Percentiles rank a stretch among this genome's conserved stretches.
Evolutionary conservation across 2,888 invertebrate species (phyloP).

Genomic region (Drosophila subquinaria): DNA sequence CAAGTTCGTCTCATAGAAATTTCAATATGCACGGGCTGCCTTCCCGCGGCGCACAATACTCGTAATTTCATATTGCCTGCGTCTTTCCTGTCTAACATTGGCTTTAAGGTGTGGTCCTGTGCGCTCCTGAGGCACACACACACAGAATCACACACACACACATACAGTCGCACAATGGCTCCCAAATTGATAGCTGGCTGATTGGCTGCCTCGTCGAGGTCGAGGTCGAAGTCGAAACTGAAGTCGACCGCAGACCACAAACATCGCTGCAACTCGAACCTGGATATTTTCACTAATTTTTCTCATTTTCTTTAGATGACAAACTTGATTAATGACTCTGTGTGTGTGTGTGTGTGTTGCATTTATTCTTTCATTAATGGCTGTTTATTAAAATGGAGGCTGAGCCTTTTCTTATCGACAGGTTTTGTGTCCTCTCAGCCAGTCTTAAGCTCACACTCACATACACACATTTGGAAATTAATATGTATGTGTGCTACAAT

Average conservation of each 20-base stretch:
- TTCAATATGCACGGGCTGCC: constrained; percentile 46
- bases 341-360: constrained; percentile 11
- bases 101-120: constrained; percentile 70
- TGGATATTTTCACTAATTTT: constrained; percentile 30
- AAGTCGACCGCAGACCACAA: constrained; percentile 58
- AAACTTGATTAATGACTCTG: constrained; percentile 64
- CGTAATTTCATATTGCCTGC: constrained; percentile 49
- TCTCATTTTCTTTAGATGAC: constrained; percentile 55
- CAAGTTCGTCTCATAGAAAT: constrained; percentile 33
- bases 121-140: constrained; percentile 40
- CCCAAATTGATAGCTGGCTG: constrained; percentile 46
- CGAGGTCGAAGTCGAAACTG: not conserved
- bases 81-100: constrained; percentile 34
- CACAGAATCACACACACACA: constrained; percentile 17
- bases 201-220: constrained; percentile 32
- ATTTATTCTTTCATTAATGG: constrained; percentile 48
- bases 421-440: constrained; percentile 32
- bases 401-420: constrained; percentile 47
- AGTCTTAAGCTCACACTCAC: constrained; percentile 1
- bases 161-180: constrained; percentile 3
- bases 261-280: constrained; percentile 17
- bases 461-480: not conserved
- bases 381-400: constrained; percentile 62
- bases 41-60: constrained; percentile 47
- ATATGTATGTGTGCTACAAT: constrained; percentile 1